A percentile compares a stretch with the other conserved stretches of the same genome.
phyloP scores from a whole-genome alignment of 2,888 invertebrate species.

The Drosophila setosimentum region DNA sequence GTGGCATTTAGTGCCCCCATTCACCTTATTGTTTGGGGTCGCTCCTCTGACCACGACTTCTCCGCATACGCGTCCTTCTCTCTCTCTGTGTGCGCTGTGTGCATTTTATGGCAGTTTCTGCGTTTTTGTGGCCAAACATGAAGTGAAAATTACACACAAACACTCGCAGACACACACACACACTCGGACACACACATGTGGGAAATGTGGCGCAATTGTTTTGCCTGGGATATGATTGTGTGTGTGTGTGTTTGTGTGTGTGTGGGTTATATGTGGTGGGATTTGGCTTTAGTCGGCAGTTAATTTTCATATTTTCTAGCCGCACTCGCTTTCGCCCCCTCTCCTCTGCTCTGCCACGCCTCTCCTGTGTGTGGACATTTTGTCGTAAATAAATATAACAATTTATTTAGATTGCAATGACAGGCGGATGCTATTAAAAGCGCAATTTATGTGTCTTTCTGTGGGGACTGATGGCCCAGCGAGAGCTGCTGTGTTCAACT shows the following conservation, averaged over 20 bases:
- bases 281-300: slow-evolving; percentile 81
- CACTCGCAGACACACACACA: slow-evolving; percentile 13
- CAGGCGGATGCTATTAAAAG: slow-evolving; percentile 81
- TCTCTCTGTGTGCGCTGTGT: slow-evolving; percentile 47
- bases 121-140: slow-evolving; percentile 80
- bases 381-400: slow-evolving; percentile 83
- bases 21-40: slow-evolving; percentile 80
- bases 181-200: slow-evolving; percentile 37
- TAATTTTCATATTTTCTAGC: slow-evolving; percentile 82
- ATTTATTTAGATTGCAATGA: slow-evolving; percentile 83
- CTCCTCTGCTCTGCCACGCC: slow-evolving; percentile 1
- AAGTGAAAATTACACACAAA: slow-evolving; percentile 77
- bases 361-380: slow-evolving; percentile 61
- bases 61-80: background rate
- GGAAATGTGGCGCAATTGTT: slow-evolving; percentile 75
- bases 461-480: slow-evolving; percentile 34
- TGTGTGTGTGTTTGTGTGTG: slow-evolving; percentile 11
- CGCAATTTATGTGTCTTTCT: slow-evolving; percentile 74
- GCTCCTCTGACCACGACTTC: slow-evolving; percentile 44
- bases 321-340: slow-evolving; percentile 41
- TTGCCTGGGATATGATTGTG: slow-evolving; percentile 39
- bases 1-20: slow-evolving; percentile 82
- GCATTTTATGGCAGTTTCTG: slow-evolving; percentile 81
- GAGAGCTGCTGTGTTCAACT: slow-evolving; percentile 45
- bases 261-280: slow-evolving; percentile 53